phyloP scores from a whole-genome alignment of 1,140 invertebrate genomes.

The Papilio machaon region DNA sequence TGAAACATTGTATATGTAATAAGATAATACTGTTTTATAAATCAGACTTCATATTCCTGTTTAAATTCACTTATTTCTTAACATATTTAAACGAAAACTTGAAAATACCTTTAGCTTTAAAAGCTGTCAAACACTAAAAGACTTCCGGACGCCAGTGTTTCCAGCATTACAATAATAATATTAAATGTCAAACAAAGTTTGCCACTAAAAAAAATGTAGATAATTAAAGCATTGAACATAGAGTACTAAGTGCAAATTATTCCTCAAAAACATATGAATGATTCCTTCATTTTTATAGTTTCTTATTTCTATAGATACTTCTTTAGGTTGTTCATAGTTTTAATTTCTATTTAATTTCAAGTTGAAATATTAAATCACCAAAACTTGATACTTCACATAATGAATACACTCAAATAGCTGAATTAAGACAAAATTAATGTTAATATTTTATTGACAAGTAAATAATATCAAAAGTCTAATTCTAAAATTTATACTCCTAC shows the following conservation, averaged over 20 bases:
- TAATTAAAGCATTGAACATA: neutral
- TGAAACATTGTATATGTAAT: conserved; percentile 37
- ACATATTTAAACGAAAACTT: conserved; percentile 52
- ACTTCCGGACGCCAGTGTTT: conserved; percentile 50
- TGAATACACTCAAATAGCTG: no score
- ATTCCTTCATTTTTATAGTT: no score
- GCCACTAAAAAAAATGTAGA: neutral
- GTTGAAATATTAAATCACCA: no score
- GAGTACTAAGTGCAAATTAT: neutral
- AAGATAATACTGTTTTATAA: conserved; percentile 39
- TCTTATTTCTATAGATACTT: no score
- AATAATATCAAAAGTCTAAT: neutral
- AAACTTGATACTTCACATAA: no score
- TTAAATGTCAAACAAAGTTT: neutral
- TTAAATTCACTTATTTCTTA: conserved; percentile 36
- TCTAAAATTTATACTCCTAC: neutral
- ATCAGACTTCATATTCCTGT: conserved; percentile 40
- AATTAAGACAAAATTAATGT: neutral
- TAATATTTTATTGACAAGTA: neutral
- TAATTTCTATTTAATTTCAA: no score
- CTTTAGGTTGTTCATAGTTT: no score
- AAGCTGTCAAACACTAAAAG: conserved; percentile 79
- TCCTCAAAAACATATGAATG: neutral
- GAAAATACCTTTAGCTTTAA: conserved; percentile 74
- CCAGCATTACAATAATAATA: conserved; percentile 33